Evolutionary conservation across 2,113 vertebrate species (phyloP), one percentile per base, ranked within the genome.

Genomic region (Willisornis vidua): DNA sequence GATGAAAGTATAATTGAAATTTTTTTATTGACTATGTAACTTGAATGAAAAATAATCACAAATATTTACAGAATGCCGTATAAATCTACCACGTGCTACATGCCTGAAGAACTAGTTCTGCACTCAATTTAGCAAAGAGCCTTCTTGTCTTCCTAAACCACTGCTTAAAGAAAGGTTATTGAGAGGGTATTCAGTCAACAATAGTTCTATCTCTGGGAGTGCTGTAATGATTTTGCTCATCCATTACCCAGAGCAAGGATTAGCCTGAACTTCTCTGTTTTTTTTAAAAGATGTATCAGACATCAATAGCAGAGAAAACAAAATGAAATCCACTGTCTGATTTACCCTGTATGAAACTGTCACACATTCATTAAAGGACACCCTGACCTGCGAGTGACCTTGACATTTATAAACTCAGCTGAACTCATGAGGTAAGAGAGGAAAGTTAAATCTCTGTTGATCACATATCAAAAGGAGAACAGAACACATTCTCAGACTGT

Each of bases 121-220:
- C 3, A 48, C 55, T 95, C 88, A 87, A 8, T 94, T 95, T 68
- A 78, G 78, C 80, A 89, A 49, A 90, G 28, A 96, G 76, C 54
- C 45, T 83, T 92, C 74, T 58, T 80, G 86, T 73, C 74, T 89
- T 79, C 89, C 43, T 75, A 89, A 90, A 86, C 52, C 55, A 45
- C 61, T 93, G 68, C 93, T 94, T 85, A 76, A 95, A 96, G 89
- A 96, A 97, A 96, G 96, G 93, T 97, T 94, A 97, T 90, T 96
- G 92, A 95, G 95, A 93, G 95, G 90, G 93, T 96, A 96, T 97
- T 95, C 92, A 97, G 96, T 96, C 90, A 91, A 97, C 92, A 96
- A 92, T 88, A 85, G 93, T 95, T 91, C 93, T 91, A 2, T 94
- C 86, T 84, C 94, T 81, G 66, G 61, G 81, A 92, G 95, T 70